Percentiles rank a stretch among this genome's conserved stretches.
Conservation (phyloP, 1,140 invertebrate genomes). For the Potamilus streckersoni region DNA sequence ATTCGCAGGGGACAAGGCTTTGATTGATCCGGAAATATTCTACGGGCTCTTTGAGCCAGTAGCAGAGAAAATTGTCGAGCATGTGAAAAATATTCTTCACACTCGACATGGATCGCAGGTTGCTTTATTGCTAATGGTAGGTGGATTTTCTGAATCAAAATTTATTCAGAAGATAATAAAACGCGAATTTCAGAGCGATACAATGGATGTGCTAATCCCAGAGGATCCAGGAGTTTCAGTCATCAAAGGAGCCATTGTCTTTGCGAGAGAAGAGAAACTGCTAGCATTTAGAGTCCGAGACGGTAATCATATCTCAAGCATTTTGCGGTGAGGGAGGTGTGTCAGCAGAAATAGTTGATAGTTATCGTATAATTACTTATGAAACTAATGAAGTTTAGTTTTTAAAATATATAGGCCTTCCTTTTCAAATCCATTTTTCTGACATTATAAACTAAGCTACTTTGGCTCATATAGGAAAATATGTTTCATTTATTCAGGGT, state of each 20-base stretch:
- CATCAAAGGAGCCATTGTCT: constrained; percentile 36
- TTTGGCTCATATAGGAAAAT: no score
- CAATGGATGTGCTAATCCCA: constrained; percentile 25
- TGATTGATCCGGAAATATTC: constrained; percentile 15
- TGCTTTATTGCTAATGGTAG: constrained; percentile 31
- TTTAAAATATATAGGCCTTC: no score
- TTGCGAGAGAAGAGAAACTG: constrained; percentile 11
- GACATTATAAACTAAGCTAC: no score
- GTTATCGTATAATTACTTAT: no score
- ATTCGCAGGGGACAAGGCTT: constrained; percentile 18
- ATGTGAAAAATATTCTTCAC: constrained; percentile 31
- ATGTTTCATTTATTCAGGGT: no score
- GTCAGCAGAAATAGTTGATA: no score
- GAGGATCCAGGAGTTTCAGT: constrained; percentile 33
- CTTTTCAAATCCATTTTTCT: no score
- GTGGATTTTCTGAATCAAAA: constrained; percentile 36
- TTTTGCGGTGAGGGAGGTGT: no score
- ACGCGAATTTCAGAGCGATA: constrained; percentile 15
- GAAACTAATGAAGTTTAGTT: no score
- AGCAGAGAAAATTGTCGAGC: constrained; percentile 27
- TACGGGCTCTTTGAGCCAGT: constrained; percentile 17
- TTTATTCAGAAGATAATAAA: constrained; percentile 32
- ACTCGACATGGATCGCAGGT: constrained; percentile 14
- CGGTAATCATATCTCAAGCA: no score
- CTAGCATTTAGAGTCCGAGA: no score